These are phyloP conservation scores for Schizopygopsis pylzovi DNA, from an alignment of 2,797 vertebrate species.

Conservation along the genomic window DNA sequence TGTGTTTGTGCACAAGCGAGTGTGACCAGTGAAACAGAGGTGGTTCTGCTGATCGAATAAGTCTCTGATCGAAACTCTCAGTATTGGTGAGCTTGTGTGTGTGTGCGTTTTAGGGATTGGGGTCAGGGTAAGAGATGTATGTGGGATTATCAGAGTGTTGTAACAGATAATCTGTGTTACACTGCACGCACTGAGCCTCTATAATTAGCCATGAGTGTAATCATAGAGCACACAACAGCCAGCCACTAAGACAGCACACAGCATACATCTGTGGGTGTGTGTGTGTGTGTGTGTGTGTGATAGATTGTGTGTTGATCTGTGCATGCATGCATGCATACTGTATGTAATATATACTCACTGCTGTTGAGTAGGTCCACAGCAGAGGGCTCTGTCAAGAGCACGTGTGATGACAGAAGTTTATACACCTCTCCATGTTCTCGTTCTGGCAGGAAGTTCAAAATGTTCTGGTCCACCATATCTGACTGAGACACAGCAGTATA, in stretches of 20 bases:
- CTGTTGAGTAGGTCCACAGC: slow-evolving; percentile 84
- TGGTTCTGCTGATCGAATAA: neutral
- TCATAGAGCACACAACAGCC: slow-evolving; percentile 62
- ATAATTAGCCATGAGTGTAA: slow-evolving; percentile 78
- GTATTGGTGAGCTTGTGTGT: slow-evolving; percentile 33
- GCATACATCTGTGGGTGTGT: slow-evolving; percentile 8
- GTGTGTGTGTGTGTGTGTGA: neutral
- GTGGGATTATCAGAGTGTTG: slow-evolving; percentile 76
- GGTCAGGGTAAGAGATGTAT: slow-evolving; percentile 69
- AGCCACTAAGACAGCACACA: neutral
- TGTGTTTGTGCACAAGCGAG: neutral
- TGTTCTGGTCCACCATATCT: slow-evolving; percentile 94
- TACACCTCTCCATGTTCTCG: slow-evolving; percentile 89
- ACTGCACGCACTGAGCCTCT: slow-evolving; percentile 70
- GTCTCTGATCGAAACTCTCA: slow-evolving; percentile 40
- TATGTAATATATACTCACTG: slow-evolving; percentile 70
- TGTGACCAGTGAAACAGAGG: slow-evolving; percentile 13
- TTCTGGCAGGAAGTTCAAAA: slow-evolving; percentile 93
- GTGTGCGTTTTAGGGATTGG: slow-evolving; percentile 74
- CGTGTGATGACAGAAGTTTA: slow-evolving; percentile 85
- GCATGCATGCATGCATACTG: neutral
- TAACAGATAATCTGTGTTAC: slow-evolving; percentile 77
- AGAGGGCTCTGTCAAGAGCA: slow-evolving; percentile 83
- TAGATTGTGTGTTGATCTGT: neutral
- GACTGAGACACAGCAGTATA: slow-evolving; percentile 83